phyloP scores from a whole-genome alignment of 2,113 vertebrate species.

The Cyprinodon brontotheroides region DNA sequence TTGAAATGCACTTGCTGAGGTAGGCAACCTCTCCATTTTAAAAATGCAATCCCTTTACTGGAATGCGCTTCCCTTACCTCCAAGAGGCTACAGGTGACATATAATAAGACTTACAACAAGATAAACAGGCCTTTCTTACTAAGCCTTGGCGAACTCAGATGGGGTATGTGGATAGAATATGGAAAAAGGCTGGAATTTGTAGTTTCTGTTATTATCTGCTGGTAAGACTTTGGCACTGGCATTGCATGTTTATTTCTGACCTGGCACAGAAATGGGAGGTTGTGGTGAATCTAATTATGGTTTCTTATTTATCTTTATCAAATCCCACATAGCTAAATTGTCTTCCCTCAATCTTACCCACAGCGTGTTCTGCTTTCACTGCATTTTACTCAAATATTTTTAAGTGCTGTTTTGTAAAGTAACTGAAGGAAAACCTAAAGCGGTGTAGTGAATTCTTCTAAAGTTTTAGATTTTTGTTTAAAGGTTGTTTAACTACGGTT shows the following conservation, averaged over 20 bases:
- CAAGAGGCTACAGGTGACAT: constrained; percentile 35
- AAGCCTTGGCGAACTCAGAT: constrained; percentile 31
- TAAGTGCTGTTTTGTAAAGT: no score
- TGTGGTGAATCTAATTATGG: constrained; percentile 27
- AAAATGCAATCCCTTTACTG: constrained; percentile 5
- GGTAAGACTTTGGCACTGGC: constrained; percentile 39
- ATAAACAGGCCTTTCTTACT: constrained; percentile 56
- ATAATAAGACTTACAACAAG: constrained; percentile 46
- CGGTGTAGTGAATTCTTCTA: no score
- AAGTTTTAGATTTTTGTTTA: no score
- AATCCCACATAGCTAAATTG: neutral
- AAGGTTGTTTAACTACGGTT: no score
- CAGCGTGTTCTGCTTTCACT: neutral
- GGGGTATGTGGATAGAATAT: constrained; percentile 15
- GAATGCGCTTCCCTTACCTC: neutral
- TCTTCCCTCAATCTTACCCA: neutral
- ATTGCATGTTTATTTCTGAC: constrained; percentile 23
- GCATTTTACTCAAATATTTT: neutral
- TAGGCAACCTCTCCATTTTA: neutral
- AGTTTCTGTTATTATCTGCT: constrained; percentile 48
- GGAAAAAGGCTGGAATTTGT: constrained; percentile 26
- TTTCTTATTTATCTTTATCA: constrained; percentile 6
- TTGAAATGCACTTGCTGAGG: constrained; percentile 47
- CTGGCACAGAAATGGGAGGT: constrained; percentile 5
- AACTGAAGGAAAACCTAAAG: no score